These are phyloP conservation scores for Eupithecia centaureata DNA, from an alignment of 2,888 invertebrate genomes.

Conservation along the genomic window DNA sequence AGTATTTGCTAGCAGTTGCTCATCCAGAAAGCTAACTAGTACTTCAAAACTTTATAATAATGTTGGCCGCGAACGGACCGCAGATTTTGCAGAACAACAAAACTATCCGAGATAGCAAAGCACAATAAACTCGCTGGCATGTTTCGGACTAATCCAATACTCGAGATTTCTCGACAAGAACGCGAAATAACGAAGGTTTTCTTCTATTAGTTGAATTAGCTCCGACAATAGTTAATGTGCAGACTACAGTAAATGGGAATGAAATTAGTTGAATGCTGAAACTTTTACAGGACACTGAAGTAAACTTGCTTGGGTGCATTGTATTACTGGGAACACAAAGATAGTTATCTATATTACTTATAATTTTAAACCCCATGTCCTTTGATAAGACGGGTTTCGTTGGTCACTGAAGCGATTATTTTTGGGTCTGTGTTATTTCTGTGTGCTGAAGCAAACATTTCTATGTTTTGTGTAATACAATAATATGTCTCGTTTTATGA, in stretches of 20 bases:
- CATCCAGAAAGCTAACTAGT: not conserved
- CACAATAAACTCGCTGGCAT: slow-evolving; percentile 2
- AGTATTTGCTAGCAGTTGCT: not conserved
- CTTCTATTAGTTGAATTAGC: slow-evolving; percentile 25
- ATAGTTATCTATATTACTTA: not conserved
- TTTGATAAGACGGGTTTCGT: not conserved
- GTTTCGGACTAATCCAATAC: slow-evolving; percentile 1
- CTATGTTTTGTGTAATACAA: too few species aligned
- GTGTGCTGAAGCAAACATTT: too few species aligned
- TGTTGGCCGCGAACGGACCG: not conserved
- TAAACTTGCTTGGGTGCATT: not conserved
- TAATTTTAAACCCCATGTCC: not conserved
- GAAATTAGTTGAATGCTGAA: slow-evolving; percentile 4
- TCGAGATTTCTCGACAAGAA: not conserved
- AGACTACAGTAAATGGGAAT: not conserved
- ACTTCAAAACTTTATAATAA: not conserved
- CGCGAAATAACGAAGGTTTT: not conserved
- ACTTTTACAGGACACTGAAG: not conserved
- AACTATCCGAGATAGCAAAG: not conserved
- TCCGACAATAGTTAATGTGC: not conserved
- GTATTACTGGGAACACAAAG: not conserved
- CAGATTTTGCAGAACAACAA: slow-evolving; percentile 5
- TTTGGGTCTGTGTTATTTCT: too few species aligned
- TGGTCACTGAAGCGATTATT: too few species aligned
- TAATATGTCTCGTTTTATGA: too few species aligned